Evolutionary conservation across 64 coral and sea anemone genomes (phyloP), one percentile per base, ranked within the genome.

Genomic region (Astreopora myriophthalma): DNA sequence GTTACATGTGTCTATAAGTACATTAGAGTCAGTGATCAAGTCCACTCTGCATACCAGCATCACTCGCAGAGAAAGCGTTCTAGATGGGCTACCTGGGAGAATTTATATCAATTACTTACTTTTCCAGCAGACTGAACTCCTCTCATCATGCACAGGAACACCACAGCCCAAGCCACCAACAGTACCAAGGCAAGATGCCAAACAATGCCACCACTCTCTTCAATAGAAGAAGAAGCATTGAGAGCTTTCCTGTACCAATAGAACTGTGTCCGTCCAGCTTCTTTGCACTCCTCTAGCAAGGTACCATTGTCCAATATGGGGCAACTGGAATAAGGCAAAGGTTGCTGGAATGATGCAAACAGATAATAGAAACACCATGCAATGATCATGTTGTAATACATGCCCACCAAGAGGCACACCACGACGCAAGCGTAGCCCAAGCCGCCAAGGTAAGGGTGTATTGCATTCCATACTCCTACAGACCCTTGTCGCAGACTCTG

Each of bases 301-400:
- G 88, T 91, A 46, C 27, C 85, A 79, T 98, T 98, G 8, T 11
- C 62, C 22, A 75, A 13, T 13, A 20, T 6, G 12, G 94, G 94
- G 36, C 97, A 99, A 0, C 7, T 12, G 0, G 79, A 19, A 49
- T 99, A 99, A 0, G 97, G 97, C 0, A 99, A 33, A 16, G 74
- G 75, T 8, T 74, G 26, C 71, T 99, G 97, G 87, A 91, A 96
- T 42, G 97, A 93, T 2, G 94, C 87, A 76, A 99, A 99, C 75
- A 99, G 73, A 25, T 99, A 99, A 23, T 94, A 99, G n/a, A 99
- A 99, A 48, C 90, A 91, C 97, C 97, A 99, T 13, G 94, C 90
- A 44, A 99, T 99, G 34, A 99, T 94, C 97, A 99, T 99, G 68
- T 99, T 99, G 82, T 99, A 99, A 75, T 99, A 99, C 12, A 99